Evolutionary conservation across 1,140 invertebrate genomes (phyloP).

Genomic region (Drosophila sp.): DNA sequence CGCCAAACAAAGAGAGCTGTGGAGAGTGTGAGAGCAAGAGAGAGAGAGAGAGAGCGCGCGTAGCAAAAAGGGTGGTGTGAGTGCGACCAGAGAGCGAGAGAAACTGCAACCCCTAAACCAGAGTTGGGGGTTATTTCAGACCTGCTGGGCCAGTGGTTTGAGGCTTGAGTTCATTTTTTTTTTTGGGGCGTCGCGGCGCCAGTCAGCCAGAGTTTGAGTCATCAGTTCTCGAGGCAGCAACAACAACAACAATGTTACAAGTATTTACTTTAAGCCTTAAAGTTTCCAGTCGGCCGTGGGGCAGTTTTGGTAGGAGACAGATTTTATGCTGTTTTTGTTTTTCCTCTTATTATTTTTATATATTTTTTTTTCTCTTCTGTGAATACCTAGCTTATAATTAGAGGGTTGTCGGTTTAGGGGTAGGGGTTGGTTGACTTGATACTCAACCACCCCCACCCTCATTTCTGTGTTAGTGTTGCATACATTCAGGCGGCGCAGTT

Average conservation of each 20-base stretch:
- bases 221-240: constrained; percentile 50
- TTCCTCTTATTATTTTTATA: not conserved
- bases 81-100: constrained; percentile 31
- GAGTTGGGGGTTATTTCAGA: constrained; percentile 67
- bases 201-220: constrained; percentile 72
- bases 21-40: constrained; percentile 19
- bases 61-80: constrained; percentile 24
- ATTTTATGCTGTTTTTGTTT: constrained; percentile 29
- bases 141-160: not conserved
- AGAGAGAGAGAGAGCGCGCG: constrained; percentile 25
- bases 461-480: constrained; percentile 75
- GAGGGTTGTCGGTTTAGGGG: constrained; percentile 10
- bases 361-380: constrained; percentile 45
- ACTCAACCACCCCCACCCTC: constrained; percentile 34
- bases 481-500: constrained; percentile 68
- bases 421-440: constrained; percentile 24
- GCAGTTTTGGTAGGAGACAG: constrained; percentile 22
- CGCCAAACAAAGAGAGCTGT: constrained; percentile 44
- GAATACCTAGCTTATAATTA: constrained; percentile 26
- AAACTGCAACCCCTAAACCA: constrained; percentile 73
- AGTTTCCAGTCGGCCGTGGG: constrained; percentile 31
- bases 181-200: constrained; percentile 50
- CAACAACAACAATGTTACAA: constrained; percentile 34
- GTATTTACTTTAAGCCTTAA: constrained; percentile 67
- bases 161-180: not conserved